Base-by-base conservation (phyloP, 1,140 invertebrate species). In the Macrobrachium rosenbergii region DNA sequence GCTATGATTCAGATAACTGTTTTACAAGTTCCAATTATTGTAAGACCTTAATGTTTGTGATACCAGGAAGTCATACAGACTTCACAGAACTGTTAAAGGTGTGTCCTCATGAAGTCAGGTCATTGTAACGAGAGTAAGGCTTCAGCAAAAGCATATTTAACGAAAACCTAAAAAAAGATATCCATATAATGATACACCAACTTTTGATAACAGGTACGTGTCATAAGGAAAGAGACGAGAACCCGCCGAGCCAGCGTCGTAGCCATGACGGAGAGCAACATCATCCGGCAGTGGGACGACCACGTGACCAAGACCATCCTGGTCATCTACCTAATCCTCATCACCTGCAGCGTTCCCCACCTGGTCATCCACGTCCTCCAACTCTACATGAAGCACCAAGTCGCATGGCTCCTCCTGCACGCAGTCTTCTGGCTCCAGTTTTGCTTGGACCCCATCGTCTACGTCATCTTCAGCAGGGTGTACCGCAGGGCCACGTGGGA, bases 271-370 rank as follows among this genome's bases (percentile, higher is more conserved):
- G 83, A 82, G 19, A 82, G 82, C 59, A 28, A 28, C 21, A 52
- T 63, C 0, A 60, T 86, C 59, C 77, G 63, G 37, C 88, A 86
- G 60, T 89, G 88, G 88, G 83, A 86, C n/a, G 83, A 89, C 23
- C 83, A 89, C 5, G 83, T 89, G 16, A 89, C 88, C 16, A n/a
- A 75, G 21, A 86, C 88, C 83, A 82, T 89, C 23, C 63, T 76
- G 5, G 69, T 84, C 37, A 78, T 89, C 77, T 89, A 86, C 83
- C n/a, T 86, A 60, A 59, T 89, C 52, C 78, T 89, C 78, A 17
- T 89, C 59, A 37, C 69, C 21, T 86, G 83, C 60, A 86, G 88
- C 78, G 83, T 89, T 12, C 88, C 88, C 12, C 88, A 89, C 78
- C 52, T 89, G 37, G 83, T 89, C 52, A 45, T 89, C 45, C 88